Conservation (phyloP, 2,888 invertebrate species). For the Synergus umbraculus region DNA sequence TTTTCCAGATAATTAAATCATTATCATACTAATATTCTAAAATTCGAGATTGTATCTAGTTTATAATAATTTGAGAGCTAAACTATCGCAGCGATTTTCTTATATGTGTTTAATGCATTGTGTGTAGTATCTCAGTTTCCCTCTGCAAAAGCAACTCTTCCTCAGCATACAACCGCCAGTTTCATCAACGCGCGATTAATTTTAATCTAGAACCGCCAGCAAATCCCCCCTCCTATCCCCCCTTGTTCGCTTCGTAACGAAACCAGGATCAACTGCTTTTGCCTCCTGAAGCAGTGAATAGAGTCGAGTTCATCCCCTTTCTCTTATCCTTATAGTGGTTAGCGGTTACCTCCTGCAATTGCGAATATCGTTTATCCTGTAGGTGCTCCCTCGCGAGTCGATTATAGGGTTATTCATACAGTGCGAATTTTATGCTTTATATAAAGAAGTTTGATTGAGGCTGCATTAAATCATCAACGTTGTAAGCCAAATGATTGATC, state of each 20-base stretch:
- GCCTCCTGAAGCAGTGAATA: constrained; percentile 2
- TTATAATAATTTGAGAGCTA: neutral
- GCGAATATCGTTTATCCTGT: neutral
- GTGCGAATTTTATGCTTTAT: neutral
- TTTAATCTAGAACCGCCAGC: constrained; percentile 71
- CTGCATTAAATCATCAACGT: neutral
- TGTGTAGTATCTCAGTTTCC: neutral
- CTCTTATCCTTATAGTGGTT: neutral
- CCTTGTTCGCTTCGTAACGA: constrained; percentile 12
- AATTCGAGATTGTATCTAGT: neutral
- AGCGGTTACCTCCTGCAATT: neutral
- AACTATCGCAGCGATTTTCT: neutral
- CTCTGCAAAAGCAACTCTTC: constrained; percentile 27
- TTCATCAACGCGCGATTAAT: constrained; percentile 72
- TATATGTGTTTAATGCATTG: neutral
- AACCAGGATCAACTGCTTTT: constrained; percentile 29
- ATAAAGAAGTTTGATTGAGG: neutral
- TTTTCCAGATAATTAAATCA: neutral
- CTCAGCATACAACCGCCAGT: constrained; percentile 48
- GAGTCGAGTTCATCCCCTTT: constrained; percentile 12
- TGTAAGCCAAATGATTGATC: too few species aligned
- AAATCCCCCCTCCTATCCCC: constrained; percentile 60
- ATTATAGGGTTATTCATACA: neutral
- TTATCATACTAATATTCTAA: too few species aligned
- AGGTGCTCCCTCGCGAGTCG: neutral